Base-by-base conservation (phyloP, 2,797 vertebrate genomes). In the Oryzias dopingdopingensis region DNA sequence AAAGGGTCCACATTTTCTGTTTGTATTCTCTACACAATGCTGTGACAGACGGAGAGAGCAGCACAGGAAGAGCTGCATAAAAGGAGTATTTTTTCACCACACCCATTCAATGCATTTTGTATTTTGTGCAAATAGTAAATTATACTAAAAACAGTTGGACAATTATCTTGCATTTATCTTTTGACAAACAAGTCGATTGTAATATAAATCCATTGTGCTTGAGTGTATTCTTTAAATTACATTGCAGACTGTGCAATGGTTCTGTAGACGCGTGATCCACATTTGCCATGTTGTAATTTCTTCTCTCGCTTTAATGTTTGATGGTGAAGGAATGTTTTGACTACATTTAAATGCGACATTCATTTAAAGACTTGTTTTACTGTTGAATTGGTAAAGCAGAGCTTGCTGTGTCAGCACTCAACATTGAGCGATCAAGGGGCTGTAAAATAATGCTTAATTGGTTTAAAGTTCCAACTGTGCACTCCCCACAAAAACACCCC, bases 401-500 rank as follows among this genome's bases (percentile, higher is more conserved):
- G 12, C 41, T 58, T 72, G 67, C 14, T 24, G 46, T 32, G 16
- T 22, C 42, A 63, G 52, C 45, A 26, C 49, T 63, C 47, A 51
- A 56, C 64, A 68, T 65, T 49, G 48, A 46, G 49, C 65, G 51
- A 57, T 78, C 71, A 62, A 43, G 61, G 59, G 59, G 54, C 59
- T 69, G 72, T 84, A 68, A 74, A 77, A 73, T 71, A 14, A 68
- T 41, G 46, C 42, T 59, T 77, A 74, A 77, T 80, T 76, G 68
- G 44, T 78, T 77, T 14, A 47, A 73, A 56, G 46, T 46, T 59
- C 69, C 52, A 12, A 56, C 74, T 72, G 76, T 42, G 70, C 44
- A 16, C 54, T 72, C 54, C 61, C 10, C 67, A 72, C 63, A 76
- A 67, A 80, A 75, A 50, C 67, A 59, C 42, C 40, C 14, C 58